Conservation (phyloP, 1,140 invertebrate genomes). For the Microplitis mediator region DNA sequence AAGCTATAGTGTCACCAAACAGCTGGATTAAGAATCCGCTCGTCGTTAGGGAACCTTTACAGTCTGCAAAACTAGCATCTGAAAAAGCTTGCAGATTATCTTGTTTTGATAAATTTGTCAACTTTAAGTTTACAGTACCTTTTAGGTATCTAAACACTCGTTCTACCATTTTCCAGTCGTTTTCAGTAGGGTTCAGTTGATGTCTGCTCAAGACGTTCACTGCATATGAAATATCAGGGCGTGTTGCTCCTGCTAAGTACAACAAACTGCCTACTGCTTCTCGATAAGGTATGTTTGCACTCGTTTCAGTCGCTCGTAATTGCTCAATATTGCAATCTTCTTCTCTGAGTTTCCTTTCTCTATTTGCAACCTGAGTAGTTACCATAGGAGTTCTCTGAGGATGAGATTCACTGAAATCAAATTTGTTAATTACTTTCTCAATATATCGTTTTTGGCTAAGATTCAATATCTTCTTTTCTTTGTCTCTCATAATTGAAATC, state of each 20-base stretch:
- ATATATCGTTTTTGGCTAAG: constrained; percentile 22
- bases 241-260: constrained; percentile 42
- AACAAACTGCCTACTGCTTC: constrained; percentile 47
- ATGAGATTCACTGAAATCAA: constrained; percentile 15
- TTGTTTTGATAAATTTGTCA: constrained; percentile 4
- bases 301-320: constrained; percentile 6
- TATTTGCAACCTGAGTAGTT: constrained; percentile 19
- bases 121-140: not conserved
- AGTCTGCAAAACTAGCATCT: constrained; percentile 15
- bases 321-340: not conserved
- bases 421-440: constrained; percentile 22
- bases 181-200: constrained; percentile 29
- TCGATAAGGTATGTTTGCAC: constrained; percentile 33
- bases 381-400: constrained; percentile 26
- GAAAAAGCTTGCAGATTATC: constrained; percentile 1
- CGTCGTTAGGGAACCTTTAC: constrained; percentile 11
- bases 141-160: constrained; percentile 9
- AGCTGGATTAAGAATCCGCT: constrained; percentile 1
- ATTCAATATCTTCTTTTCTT: constrained; percentile 12
- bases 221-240: constrained; percentile 49
- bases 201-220: constrained; percentile 44
- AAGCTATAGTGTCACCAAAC: constrained; percentile 11
- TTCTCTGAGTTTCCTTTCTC: constrained; percentile 21
- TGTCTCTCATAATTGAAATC: constrained; percentile 21
- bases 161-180: constrained; percentile 33